Base-by-base conservation (phyloP, 2,888 invertebrate species). In the Aphidius colemani region DNA sequence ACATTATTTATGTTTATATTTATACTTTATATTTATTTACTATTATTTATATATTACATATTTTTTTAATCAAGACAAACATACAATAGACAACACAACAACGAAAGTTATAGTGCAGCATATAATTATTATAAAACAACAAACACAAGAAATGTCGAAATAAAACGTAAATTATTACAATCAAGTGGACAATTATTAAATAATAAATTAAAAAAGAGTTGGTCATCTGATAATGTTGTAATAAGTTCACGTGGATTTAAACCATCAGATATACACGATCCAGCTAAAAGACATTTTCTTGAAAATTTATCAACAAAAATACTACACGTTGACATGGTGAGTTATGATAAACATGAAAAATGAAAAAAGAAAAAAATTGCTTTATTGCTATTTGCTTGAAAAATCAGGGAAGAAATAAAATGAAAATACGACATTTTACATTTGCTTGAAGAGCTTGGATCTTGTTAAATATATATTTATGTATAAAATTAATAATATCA, bases 191-290 rank as follows among this genome's bases (percentile, higher is more conserved):
- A 65, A 64, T 65, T 67, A 57, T 57, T 18, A 1, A 45, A 57
- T 18, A 57, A 71, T 70, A 70, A 67, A 67, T 67, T 80, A 45
- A 81, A 82, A 67, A 77, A 80, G 61, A 81, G 78, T 61, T 66
- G 75, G 44, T 78, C 79, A 46, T 79, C 81, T 30, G 82, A 82
- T 72, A 80, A 82, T 82, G 81, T 81, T 72, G 76, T 81, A 75
- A 72, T 81, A 65, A 76, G 75, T 56, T 74, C 80, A 69, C 86
- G 93, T 43, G 93, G 94, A 45, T 93, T 92, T 83, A 93, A 92
- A 76, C 94, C 94, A 1, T 94, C 94, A 3, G 94, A 95, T 83
- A 87, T 89, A 82, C 90, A 89, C 78, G 93, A 95, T 83, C 93
- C 94, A 1, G 85, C 85, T 72, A 94, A 94, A 83, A 88, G 88